These are phyloP conservation scores for Galaxias olidus DNA, from an alignment of 2,797 vertebrate genomes.

Conservation along the genomic window DNA sequence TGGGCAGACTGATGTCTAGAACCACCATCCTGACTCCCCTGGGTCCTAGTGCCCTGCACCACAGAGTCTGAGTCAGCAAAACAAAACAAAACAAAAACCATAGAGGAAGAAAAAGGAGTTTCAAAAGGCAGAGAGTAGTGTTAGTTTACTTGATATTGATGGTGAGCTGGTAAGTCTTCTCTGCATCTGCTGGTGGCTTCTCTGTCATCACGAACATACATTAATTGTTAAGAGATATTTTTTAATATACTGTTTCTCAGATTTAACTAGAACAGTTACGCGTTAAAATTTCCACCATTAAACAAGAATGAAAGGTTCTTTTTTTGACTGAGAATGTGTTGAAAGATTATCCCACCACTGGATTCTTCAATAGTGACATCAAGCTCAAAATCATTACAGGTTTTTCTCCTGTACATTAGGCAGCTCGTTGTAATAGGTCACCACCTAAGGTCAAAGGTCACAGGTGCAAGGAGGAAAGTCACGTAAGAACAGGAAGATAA, in stretches of 20 bases:
- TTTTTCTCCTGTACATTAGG: slow-evolving; percentile 63
- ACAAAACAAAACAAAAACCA: background rate
- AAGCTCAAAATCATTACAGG: slow-evolving; percentile 73
- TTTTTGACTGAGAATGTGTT: too few relatives aligned
- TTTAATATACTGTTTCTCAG: too few relatives aligned
- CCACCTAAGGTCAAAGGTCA: slow-evolving; percentile 54
- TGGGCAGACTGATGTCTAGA: slow-evolving; percentile 74
- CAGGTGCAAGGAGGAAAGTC: background rate
- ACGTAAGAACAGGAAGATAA: background rate
- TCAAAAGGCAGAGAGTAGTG: too few relatives aligned
- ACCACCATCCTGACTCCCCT: slow-evolving; percentile 73
- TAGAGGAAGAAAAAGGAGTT: background rate
- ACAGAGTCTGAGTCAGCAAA: background rate
- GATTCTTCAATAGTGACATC: slow-evolving; percentile 63
- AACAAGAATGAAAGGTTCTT: too few relatives aligned
- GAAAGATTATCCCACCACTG: slow-evolving; percentile 41
- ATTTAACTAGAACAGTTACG: too few relatives aligned
- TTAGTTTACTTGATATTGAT: slow-evolving; percentile 67
- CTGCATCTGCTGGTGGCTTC: slow-evolving; percentile 63
- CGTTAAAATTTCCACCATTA: too few relatives aligned
- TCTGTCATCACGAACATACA: slow-evolving; percentile 46
- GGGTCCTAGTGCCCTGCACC: slow-evolving; percentile 62
- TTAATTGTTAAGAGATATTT: background rate
- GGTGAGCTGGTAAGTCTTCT: slow-evolving; percentile 66
- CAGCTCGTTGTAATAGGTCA: slow-evolving; percentile 77